Conservation (phyloP, 2,888 invertebrate genomes). For the Eupelmus urozonus region DNA sequence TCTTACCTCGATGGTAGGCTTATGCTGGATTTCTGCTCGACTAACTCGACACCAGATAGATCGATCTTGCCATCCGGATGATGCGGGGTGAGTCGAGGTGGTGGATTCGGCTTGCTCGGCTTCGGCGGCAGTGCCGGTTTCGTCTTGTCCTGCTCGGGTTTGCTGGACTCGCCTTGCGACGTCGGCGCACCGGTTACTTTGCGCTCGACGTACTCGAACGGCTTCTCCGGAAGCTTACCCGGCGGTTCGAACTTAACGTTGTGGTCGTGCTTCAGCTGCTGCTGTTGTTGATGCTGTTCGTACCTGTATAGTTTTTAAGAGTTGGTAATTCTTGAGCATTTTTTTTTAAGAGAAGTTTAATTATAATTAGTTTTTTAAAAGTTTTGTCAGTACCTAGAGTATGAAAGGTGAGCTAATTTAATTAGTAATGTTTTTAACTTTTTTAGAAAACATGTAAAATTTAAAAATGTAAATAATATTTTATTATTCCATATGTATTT, state of each 20-base stretch:
- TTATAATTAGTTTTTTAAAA: neutral
- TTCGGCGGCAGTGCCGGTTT: constrained; percentile 92
- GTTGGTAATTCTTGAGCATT: no score
- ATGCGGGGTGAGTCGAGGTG: constrained; percentile 72
- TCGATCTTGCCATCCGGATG: constrained; percentile 72
- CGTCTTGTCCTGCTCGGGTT: constrained; percentile 72
- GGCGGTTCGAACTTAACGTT: constrained; percentile 70
- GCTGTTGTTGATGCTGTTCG: constrained; percentile 51
- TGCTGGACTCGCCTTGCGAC: constrained; percentile 65
- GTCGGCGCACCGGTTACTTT: constrained; percentile 58
- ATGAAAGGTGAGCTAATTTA: no score
- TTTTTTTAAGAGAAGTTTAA: no score
- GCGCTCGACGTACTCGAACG: constrained; percentile 72
- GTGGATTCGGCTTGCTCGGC: constrained; percentile 79
- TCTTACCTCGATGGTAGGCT: constrained; percentile 66
- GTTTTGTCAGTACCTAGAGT: no score
- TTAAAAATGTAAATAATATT: no score
- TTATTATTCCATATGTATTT: no score
- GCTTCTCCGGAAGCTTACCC: constrained; percentile 68
- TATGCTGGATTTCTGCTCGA: constrained; percentile 64
- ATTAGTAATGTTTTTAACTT: no score
- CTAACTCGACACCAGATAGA: constrained; percentile 62
- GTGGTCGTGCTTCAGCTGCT: constrained; percentile 64
- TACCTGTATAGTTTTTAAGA: constrained; percentile 41
- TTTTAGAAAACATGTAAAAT: no score